Evolutionary conservation across 2,797 vertebrate genomes (phyloP).

Genomic region (Arrhamphus sclerolepis): DNA sequence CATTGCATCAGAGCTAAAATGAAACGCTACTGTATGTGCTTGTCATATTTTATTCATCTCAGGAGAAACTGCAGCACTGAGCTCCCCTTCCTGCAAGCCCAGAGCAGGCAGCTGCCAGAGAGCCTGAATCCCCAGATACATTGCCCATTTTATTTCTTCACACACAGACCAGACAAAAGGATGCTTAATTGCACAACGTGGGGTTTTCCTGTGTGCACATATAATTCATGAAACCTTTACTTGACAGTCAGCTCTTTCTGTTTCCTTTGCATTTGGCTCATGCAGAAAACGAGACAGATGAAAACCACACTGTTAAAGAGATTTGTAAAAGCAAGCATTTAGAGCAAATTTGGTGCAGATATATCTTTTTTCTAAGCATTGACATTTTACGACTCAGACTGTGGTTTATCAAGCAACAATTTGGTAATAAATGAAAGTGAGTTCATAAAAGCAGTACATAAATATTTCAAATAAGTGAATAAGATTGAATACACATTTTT

Average conservation of each 20-base stretch:
- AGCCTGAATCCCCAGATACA: slow-evolving; percentile 57
- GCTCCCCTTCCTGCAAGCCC: slow-evolving; percentile 55
- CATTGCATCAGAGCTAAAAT: slow-evolving; percentile 66
- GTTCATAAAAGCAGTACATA: no score
- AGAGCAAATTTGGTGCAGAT: no score
- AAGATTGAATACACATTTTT: no score
- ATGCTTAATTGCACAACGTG: slow-evolving; percentile 18
- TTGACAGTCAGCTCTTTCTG: slow-evolving; percentile 29
- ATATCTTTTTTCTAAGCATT: no score
- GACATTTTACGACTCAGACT: no score
- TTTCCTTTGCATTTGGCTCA: slow-evolving; percentile 20
- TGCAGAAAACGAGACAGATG: neutral
- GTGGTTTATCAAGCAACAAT: no score
- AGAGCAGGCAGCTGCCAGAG: slow-evolving; percentile 66
- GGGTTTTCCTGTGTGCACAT: slow-evolving; percentile 24
- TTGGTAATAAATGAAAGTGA: no score
- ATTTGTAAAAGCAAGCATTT: no score
- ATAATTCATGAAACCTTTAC: slow-evolving; percentile 17
- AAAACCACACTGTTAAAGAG: no score
- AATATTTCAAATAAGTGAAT: no score
- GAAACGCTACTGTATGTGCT: slow-evolving; percentile 51
- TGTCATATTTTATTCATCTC: slow-evolving; percentile 83
- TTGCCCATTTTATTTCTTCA: slow-evolving; percentile 42
- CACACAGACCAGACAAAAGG: slow-evolving; percentile 17
- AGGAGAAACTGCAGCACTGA: slow-evolving; percentile 59